Evolutionary conservation across 2,113 vertebrate species (phyloP).

Genomic region (Pipra filicauda): DNA sequence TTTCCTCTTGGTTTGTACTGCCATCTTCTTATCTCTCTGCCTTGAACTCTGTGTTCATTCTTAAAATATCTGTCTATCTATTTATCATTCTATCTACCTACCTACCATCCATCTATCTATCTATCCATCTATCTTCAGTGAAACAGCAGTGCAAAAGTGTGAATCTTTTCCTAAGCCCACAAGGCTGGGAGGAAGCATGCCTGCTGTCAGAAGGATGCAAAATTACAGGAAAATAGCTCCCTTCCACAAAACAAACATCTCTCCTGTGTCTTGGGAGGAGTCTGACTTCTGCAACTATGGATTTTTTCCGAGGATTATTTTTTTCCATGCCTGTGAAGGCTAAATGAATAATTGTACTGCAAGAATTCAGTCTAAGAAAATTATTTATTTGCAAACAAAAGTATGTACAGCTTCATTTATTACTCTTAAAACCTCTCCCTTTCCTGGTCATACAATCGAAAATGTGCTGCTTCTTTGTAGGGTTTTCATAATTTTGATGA

Average conservation of each 20-base stretch:
- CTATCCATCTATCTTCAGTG: not conserved
- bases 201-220: not conserved
- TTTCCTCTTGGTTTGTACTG: not conserved
- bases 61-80: not conserved
- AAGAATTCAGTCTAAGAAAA: not conserved
- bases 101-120: not conserved
- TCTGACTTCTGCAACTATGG: not conserved
- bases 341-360: not conserved
- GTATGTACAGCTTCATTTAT: not conserved
- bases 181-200: not conserved
- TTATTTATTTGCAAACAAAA: not conserved
- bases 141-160: not conserved
- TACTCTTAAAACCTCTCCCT: not conserved
- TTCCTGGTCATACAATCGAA: not conserved
- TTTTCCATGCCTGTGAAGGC: not conserved
- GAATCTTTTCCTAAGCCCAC: not conserved
- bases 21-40: not conserved
- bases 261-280: not conserved
- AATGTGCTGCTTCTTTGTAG: not conserved
- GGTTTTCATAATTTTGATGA: not conserved
- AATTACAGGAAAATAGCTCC: not conserved
- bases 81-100: not conserved
- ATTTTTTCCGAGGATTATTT: not conserved
- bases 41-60: not conserved
- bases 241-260: not conserved